Evolutionary conservation across 2,113 vertebrate genomes (phyloP).

Genomic region (Hippocampus guttulatus): DNA sequence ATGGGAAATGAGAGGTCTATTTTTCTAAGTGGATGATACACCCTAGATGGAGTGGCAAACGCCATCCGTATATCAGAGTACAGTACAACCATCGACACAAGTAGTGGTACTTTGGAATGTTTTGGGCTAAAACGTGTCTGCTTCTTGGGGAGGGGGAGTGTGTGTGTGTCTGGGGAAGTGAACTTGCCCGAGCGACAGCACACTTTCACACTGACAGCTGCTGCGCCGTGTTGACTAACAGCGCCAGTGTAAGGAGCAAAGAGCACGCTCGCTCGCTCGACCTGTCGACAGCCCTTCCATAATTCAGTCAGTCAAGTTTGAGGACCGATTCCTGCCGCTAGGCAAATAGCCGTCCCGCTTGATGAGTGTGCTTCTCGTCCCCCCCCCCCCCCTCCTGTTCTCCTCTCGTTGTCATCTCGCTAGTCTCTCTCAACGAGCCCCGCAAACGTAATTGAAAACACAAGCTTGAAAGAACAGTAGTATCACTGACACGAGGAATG

Average conservation of each 20-base stretch:
- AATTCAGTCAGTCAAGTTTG: constrained; percentile 71
- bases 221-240: constrained; percentile 55
- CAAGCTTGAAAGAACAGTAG: constrained; percentile 56
- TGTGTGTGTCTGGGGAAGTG: too few species aligned
- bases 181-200: constrained; percentile 36
- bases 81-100: background rate
- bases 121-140: background rate
- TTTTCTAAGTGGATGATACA: too few species aligned
- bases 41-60: background rate
- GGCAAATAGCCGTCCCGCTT: constrained; percentile 63
- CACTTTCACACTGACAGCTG: constrained; percentile 58
- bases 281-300: constrained; percentile 66
- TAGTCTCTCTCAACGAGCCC: constrained; percentile 68
- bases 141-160: background rate
- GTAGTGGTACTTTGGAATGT: background rate
- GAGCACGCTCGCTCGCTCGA: constrained; percentile 65
- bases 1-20: too few species aligned
- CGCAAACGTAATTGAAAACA: constrained; percentile 66
- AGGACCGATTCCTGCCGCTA: constrained; percentile 59
- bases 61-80: background rate
- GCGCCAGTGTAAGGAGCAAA: constrained; percentile 51
- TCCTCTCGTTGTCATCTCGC: constrained; percentile 43
- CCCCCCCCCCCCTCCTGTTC: constrained; percentile 6
- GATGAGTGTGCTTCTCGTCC: constrained; percentile 46
- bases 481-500: constrained; percentile 68